phyloP scores from a whole-genome alignment of 1,140 invertebrate genomes.

The Pogonomyrmex barbatus region DNA sequence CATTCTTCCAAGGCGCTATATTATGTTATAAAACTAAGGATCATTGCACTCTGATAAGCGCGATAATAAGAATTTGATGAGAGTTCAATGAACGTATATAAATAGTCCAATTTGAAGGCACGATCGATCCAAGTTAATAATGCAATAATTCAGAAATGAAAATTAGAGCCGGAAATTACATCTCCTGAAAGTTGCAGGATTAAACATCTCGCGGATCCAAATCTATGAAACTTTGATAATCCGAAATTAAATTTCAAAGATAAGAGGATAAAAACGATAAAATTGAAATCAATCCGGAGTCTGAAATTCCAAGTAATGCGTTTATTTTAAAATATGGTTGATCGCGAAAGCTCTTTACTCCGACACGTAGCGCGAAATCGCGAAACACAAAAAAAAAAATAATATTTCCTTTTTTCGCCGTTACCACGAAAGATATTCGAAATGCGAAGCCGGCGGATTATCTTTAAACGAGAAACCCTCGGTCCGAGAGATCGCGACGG shows the following conservation, averaged over 20 bases:
- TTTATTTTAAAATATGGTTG: not conserved
- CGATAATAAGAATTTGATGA: constrained; percentile 11
- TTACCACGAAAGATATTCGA: not conserved
- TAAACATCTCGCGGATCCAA: not conserved
- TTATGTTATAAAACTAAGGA: constrained; percentile 23
- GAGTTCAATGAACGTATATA: constrained; percentile 8
- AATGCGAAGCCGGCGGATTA: constrained; percentile 1
- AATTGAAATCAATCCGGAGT: not conserved
- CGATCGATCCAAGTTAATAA: constrained; percentile 4
- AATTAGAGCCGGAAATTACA: constrained; percentile 24
- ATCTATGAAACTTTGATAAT: constrained; percentile 24
- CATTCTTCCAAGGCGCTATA: not conserved
- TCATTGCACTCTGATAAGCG: constrained; percentile 43
- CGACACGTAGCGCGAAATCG: not conserved
- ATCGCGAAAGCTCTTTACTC: not conserved
- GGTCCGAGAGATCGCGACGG: not conserved
- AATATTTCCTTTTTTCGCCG: not conserved
- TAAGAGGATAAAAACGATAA: not conserved
- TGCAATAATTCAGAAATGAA: not conserved
- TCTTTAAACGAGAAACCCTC: constrained; percentile 32
- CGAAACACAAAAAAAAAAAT: not conserved
- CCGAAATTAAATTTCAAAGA: constrained; percentile 5
- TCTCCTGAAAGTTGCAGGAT: not conserved
- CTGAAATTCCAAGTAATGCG: not conserved
- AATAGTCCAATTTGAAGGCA: constrained; percentile 2